These are phyloP conservation scores for Acanthochromis polyacanthus DNA, from an alignment of 2,113 vertebrate genomes.

Conservation along the genomic window DNA sequence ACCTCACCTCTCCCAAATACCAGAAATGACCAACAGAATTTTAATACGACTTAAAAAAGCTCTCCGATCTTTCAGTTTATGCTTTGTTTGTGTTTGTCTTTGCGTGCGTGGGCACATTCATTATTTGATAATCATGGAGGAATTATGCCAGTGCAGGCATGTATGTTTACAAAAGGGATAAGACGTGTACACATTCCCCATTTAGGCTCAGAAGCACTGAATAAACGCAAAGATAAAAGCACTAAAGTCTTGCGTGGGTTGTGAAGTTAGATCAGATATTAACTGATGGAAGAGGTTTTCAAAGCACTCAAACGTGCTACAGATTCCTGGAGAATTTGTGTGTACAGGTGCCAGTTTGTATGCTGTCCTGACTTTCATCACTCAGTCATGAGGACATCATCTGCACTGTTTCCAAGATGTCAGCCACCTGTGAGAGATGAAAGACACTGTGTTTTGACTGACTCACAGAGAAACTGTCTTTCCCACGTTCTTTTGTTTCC, in stretches of 20 bases:
- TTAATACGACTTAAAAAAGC: constrained; percentile 61
- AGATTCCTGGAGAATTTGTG: background rate
- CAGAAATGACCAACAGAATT: constrained; percentile 79
- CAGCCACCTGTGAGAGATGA: constrained; percentile 74
- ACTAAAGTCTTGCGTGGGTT: background rate
- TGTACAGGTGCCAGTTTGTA: background rate
- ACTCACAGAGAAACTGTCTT: constrained; percentile 42
- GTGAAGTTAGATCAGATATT: constrained; percentile 26
- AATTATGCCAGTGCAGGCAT: constrained; percentile 1
- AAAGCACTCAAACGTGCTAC: constrained; percentile 5
- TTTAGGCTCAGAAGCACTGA: background rate
- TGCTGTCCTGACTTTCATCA: constrained; percentile 48
- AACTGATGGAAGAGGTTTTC: constrained; percentile 29
- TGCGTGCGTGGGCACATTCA: constrained; percentile 1
- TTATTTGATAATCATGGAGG: constrained; percentile 7
- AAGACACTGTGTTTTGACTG: constrained; percentile 51
- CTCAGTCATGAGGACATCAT: constrained; percentile 46
- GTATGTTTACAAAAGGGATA: constrained; percentile 31
- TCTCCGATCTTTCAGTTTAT: background rate
- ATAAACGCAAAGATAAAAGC: constrained; percentile 1
- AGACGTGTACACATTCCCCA: background rate
- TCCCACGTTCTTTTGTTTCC: constrained; percentile 45
- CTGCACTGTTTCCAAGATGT: constrained; percentile 56
- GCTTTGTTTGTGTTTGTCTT: background rate
- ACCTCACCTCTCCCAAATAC: constrained; percentile 79